A percentile compares a stretch with the other conserved stretches of the same genome.
Evolutionary conservation across 1,140 invertebrate genomes (phyloP).

Genomic region (Drosophila repleta): DNA sequence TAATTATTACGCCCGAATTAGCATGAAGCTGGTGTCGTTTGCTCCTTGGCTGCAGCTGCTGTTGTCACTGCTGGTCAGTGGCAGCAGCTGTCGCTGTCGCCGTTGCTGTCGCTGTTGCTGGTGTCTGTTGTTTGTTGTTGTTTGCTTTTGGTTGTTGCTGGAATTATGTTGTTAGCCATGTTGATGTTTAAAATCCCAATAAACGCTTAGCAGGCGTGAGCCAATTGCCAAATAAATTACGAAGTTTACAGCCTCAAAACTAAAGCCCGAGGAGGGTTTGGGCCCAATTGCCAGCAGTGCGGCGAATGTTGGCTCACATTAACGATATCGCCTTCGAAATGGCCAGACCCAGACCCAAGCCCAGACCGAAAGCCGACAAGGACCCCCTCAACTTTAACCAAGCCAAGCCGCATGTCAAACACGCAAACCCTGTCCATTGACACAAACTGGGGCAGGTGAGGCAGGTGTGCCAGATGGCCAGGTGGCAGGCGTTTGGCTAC

Average conservation of each 20-base stretch:
- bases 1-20: conserved; percentile 33
- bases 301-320: conserved; percentile 54
- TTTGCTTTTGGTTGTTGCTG: conserved; percentile 64
- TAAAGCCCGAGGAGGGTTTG: conserved; percentile 13
- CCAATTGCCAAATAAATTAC: conserved; percentile 80
- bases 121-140: conserved; percentile 60
- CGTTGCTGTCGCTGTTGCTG: conserved; percentile 32
- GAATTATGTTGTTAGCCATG: conserved; percentile 74
- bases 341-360: conserved; percentile 44
- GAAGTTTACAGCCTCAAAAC: conserved; percentile 61
- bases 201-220: conserved; percentile 38
- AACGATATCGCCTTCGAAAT: conserved; percentile 78
- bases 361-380: conserved; percentile 17
- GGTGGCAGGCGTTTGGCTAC: conserved; percentile 47
- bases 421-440: conserved; percentile 72
- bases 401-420: conserved; percentile 63
- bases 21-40: conserved; percentile 7
- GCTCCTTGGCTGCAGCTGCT: conserved; percentile 31
- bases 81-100: conserved; percentile 12
- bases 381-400: conserved; percentile 38
- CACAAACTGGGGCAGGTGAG: neutral
- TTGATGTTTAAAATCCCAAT: conserved; percentile 62
- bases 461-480: conserved; percentile 12
- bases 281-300: conserved; percentile 12
- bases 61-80: conserved; percentile 63